These are phyloP conservation scores for Bucorvus abyssinicus DNA, from an alignment of 2,797 vertebrate genomes.

Conservation along the genomic window DNA sequence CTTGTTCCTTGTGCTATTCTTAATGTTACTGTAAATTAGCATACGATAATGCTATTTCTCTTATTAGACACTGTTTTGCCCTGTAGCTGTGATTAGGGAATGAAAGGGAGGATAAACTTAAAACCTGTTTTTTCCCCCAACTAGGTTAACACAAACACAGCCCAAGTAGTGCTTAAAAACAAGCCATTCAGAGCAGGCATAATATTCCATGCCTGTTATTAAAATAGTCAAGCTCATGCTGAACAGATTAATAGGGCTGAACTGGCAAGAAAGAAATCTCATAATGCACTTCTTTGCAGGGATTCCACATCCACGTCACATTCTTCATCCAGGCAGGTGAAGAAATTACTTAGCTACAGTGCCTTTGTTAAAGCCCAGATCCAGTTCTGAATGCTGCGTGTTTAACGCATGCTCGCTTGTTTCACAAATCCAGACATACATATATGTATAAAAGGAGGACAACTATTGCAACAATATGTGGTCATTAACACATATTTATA, in stretches of 20 bases:
- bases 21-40: constrained; percentile 16
- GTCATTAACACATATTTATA: background rate
- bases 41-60: constrained; percentile 34
- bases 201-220: constrained; percentile 52
- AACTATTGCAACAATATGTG: background rate
- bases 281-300: constrained; percentile 41
- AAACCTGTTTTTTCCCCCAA: background rate
- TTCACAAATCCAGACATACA: fast-evolving
- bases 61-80: constrained; percentile 41
- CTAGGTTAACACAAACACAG: constrained; percentile 16
- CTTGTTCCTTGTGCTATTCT: constrained; percentile 1
- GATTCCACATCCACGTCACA: background rate
- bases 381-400: background rate
- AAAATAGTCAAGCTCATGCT: constrained; percentile 46
- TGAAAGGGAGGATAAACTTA: constrained; percentile 28
- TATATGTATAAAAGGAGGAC: background rate
- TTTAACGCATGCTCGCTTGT: background rate
- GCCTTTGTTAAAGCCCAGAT: background rate
- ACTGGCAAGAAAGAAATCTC: constrained; percentile 37
- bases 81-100: constrained; percentile 4
- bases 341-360: constrained; percentile 17
- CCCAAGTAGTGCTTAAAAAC: constrained; percentile 13
- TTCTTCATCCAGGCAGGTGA: constrained; percentile 40
- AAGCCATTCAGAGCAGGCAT: constrained; percentile 21
- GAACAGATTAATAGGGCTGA: constrained; percentile 63